Percentiles rank a stretch among this genome's conserved stretches.
Conservation (phyloP, 2,888 invertebrate species). For the Onchidella celtica region DNA sequence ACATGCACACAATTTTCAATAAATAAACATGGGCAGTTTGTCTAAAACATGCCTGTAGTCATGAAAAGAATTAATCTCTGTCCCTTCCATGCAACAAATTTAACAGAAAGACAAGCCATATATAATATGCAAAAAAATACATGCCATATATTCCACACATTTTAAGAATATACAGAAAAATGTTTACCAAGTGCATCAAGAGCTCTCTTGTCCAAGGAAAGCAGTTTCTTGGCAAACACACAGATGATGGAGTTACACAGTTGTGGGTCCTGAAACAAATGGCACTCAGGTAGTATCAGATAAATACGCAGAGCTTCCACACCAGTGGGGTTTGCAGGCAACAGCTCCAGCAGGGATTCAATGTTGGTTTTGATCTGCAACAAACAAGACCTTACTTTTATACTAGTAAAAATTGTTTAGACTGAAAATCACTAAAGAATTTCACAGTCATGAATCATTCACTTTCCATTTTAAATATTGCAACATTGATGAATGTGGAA, state of each 20-base stretch:
- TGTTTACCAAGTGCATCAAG: conserved; percentile 85
- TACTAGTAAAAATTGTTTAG: background rate
- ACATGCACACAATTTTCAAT: too few species aligned
- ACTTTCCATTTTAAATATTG: conserved; percentile 67
- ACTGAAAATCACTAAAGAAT: background rate
- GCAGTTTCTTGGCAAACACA: conserved; percentile 88
- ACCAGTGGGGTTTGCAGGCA: conserved; percentile 83
- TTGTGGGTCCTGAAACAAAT: conserved; percentile 90
- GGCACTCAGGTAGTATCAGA: conserved; percentile 90
- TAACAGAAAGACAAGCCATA: background rate
- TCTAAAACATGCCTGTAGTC: too few species aligned
- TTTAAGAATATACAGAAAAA: background rate
- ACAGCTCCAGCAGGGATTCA: conserved; percentile 63
- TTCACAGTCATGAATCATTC: background rate
- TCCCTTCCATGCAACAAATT: background rate
- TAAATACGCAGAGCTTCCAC: conserved; percentile 92
- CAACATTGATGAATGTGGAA: too few species aligned
- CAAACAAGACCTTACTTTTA: background rate
- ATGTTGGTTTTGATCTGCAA: conserved; percentile 61
- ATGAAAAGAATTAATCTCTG: background rate
- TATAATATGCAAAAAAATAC: background rate
- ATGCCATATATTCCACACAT: background rate
- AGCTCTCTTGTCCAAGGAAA: conserved; percentile 86
- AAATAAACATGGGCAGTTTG: too few species aligned
- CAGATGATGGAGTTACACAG: conserved; percentile 85